These are phyloP conservation scores for Morbakka virulenta DNA, from an alignment of 30 jellyfish, hydroid and myxozoan genomes.

Conservation along the genomic window DNA sequence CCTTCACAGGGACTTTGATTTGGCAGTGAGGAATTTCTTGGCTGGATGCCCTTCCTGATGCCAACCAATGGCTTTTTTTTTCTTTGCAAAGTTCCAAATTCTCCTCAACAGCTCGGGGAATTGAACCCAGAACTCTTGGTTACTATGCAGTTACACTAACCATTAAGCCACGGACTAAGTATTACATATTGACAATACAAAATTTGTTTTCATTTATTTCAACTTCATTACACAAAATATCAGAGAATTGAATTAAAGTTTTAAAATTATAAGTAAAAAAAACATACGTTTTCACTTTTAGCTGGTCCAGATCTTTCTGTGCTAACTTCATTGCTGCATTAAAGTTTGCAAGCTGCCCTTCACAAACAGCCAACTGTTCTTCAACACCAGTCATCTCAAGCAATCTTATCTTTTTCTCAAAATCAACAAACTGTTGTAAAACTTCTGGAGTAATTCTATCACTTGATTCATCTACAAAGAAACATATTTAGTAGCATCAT, in stretches of 20 bases:
- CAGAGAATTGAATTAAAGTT: background rate
- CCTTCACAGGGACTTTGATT: no score
- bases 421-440: constrained; percentile 39
- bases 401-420: constrained; percentile 35
- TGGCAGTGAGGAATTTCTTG: no score
- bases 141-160: no score
- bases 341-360: constrained; percentile 13
- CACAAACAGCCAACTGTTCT: constrained; percentile 22
- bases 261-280: background rate
- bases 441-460: constrained; percentile 34
- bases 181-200: no score
- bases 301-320: constrained; percentile 11
- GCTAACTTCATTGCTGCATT: constrained; percentile 39
- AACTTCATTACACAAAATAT: background rate
- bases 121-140: no score
- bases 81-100: no score
- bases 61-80: no score
- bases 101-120: no score
- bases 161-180: no score
- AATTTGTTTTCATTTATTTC: no score
- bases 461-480: background rate
- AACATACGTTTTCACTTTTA: constrained; percentile 29
- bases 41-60: no score
- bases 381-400: constrained; percentile 39
- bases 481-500: background rate